Evolutionary conservation across 1,140 invertebrate species (phyloP), one percentile per base, ranked within the genome.

Genomic region (Andricus grossulariae): DNA sequence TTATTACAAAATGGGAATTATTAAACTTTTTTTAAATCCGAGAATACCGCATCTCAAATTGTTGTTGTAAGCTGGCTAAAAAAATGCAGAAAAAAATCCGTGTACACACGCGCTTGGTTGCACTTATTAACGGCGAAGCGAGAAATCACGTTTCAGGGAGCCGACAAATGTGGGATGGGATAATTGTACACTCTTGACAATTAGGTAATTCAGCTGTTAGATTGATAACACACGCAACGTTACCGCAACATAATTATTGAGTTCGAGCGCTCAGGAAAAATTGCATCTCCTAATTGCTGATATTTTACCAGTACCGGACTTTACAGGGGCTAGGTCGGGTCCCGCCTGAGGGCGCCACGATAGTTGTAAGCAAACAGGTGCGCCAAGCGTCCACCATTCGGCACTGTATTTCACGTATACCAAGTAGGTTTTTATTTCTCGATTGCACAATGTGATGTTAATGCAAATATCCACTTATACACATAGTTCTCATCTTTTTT

Each of bases 181-280:
- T 66, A 39, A 66, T 66, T 66, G 32, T 45, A 25, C 60, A 66
- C 11, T 66, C 10, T 16, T 66, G 39, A 66, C 60, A 66, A 66
- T 66, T 66, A 66, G 60, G 60, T 66, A 66, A 66, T 45, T 66
- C 21, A 66, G 60, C 32, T 66, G 25, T 66, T 66, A 39, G 60
- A 66, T 66, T 66, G 60, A 66, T 66, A 66, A 66, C 25, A 39
- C 60, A 66, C 60, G 60, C 60, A 66, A 45, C 32, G 13, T n/a
- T 15, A 6, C 32, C n/a, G 5, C 60, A n/a, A n/a, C 25, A 25
- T 66, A 66, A 66, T 66, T 66, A 66, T 66, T 66, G 21, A 66
- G 21, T 25, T 39, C 60, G n/a, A 66, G 39, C 32, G 60, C 60
- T 66, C 60, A 7, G 25, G 7, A 32, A 66, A 66, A 66, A 66